phyloP scores from a whole-genome alignment of 2,797 vertebrate species.

The Thalassophryne amazonica region DNA sequence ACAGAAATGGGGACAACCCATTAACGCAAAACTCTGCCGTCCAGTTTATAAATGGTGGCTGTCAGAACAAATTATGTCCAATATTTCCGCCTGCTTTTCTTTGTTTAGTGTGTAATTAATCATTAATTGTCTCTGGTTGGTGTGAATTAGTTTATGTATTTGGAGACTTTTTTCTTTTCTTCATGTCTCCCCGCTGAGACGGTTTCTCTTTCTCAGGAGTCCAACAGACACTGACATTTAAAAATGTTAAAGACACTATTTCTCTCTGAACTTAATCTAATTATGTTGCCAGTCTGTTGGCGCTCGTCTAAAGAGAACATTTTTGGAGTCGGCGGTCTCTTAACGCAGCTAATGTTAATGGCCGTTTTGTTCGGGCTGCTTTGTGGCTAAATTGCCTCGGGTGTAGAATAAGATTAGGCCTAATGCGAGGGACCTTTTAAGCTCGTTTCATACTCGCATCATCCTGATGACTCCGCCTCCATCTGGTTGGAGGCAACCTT shows the following conservation, averaged over 20 bases:
- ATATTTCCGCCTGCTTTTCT: no score
- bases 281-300: conserved; percentile 18
- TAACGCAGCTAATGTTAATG: conserved; percentile 5
- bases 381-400: conserved; percentile 21
- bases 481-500: background rate
- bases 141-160: background rate
- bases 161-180: no score
- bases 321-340: background rate
- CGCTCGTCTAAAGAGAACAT: background rate
- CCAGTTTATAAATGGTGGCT: no score
- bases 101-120: no score
- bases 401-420: conserved; percentile 14
- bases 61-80: no score
- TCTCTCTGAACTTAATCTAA: conserved; percentile 28
- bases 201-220: conserved; percentile 17
- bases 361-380: background rate
- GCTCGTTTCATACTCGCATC: background rate
- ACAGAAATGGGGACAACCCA: no score
- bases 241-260: conserved; percentile 40
- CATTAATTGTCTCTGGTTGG: no score
- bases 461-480: background rate
- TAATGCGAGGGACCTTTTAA: conserved; percentile 16
- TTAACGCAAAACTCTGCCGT: no score
- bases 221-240: conserved; percentile 38
- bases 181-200: background rate